Evolutionary conservation across 2,888 invertebrate species (phyloP).

Genomic region (Acanthopleura granulata): DNA sequence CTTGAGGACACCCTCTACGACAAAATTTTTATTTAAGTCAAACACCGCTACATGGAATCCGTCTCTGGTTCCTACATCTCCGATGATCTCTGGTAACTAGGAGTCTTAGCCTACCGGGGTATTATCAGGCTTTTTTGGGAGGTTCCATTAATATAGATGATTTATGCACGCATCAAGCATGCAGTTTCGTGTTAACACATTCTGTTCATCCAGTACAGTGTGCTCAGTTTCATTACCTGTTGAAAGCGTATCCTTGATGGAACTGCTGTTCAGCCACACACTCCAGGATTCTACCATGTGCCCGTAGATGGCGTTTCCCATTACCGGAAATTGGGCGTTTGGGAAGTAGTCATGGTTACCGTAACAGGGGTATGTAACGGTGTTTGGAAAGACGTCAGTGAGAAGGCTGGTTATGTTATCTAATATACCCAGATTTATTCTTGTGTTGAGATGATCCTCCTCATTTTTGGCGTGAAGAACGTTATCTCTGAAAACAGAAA

Average conservation of each 20-base stretch:
- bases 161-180: too few species aligned
- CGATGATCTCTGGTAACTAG: too few species aligned
- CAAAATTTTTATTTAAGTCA: too few species aligned
- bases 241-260: background rate
- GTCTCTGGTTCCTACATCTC: too few species aligned
- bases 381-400: constrained; percentile 74
- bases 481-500: constrained; percentile 78
- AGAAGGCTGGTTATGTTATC: constrained; percentile 81
- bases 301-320: constrained; percentile 71
- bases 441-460: constrained; percentile 78
- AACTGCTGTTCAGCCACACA: constrained; percentile 78
- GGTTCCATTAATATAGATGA: too few species aligned
- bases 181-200: too few species aligned
- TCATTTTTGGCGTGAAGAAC: constrained; percentile 78
- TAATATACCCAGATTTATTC: constrained; percentile 81
- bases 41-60: too few species aligned
- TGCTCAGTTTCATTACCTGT: constrained; percentile 21
- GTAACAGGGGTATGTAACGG: constrained; percentile 89
- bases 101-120: too few species aligned
- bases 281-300: constrained; percentile 77
- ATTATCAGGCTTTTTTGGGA: too few species aligned
- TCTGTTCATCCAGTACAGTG: constrained; percentile 12
- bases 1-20: too few species aligned
- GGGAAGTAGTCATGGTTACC: constrained; percentile 85
- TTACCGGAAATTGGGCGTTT: constrained; percentile 72